A percentile compares a stretch with the other conserved stretches of the same genome.
phyloP scores from a whole-genome alignment of 2,113 vertebrate species.

The Pseudois nayaur region DNA sequence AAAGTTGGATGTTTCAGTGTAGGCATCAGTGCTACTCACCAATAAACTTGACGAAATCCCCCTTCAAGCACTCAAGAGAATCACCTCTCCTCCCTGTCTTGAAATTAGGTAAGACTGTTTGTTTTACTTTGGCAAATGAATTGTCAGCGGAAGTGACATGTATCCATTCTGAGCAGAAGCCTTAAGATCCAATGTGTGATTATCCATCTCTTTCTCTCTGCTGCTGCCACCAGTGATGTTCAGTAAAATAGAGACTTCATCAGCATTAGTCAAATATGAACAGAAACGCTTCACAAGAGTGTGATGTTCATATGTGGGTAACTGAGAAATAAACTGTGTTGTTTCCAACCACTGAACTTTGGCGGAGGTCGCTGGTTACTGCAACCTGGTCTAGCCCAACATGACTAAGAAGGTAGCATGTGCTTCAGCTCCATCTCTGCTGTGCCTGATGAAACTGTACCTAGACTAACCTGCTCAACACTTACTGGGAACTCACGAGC shows the following conservation, averaged over 20 bases:
- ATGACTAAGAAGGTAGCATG: background rate
- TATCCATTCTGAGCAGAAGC: background rate
- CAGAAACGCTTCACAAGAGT: background rate
- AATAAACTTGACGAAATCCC: background rate
- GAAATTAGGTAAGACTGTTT: background rate
- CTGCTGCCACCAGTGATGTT: background rate
- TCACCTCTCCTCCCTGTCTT: background rate
- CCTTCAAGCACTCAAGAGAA: background rate
- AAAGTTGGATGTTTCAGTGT: background rate
- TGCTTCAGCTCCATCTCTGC: rapidly evolving
- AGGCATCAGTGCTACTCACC: background rate
- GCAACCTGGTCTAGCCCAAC: background rate
- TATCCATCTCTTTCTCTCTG: background rate
- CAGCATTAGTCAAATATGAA: background rate
- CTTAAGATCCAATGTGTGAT: background rate
- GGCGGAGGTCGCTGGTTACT: background rate
- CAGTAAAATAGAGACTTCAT: background rate
- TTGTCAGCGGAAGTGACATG: background rate
- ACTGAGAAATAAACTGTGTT: background rate
- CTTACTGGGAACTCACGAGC: background rate
- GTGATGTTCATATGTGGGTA: rapidly evolving
- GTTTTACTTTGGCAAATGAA: background rate
- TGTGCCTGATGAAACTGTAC: background rate
- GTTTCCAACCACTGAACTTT: background rate
- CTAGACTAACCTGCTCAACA: rapidly evolving